Evolutionary conservation across 92 coral and sea anemone genomes (phyloP), one percentile per base, ranked within the genome.

Genomic region (Pocillopora grandis): DNA sequence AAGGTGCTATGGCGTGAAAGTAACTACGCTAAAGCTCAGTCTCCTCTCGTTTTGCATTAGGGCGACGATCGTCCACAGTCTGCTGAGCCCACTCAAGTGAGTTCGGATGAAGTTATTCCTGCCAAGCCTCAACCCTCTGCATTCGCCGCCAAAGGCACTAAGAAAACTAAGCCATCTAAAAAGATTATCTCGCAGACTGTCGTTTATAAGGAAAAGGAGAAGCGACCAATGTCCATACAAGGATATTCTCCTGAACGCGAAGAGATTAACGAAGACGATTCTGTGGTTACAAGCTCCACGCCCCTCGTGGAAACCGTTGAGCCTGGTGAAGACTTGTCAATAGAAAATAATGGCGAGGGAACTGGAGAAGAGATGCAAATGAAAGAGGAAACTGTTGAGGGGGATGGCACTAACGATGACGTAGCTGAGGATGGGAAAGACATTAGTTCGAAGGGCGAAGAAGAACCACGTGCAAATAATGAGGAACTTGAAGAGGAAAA

Each of bases 151-250:
- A 87, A 77, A 76, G 75, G 88, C 18, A 80, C 65, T 10, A 87
- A 67, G 74, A 88, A 76, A 82, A 8, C 79, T 49, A 88, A 82
- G 35, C 85, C 93, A 2, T 86, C 96, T 36, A 88, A 86, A 59
- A 84, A 55, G 57, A 83, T 92, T 9, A 79, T 90, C 9, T 90
- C 96, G 12, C 89, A 88, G 59, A 93, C 80, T 36, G 90, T 90
- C 56, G 77, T 90, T 23, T 82, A 87, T 37, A 79, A 79, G 68
- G 80, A 66, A 64, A 86, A 79, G 49, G 62, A 58, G 15, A 72
- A 36, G 16, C n/a, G 71, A 56, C 48, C 62, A 15, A 64, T 66
- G 21, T 58, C 83, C 2, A 42, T 75, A 72, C 49, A 20, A 18
- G 48, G 76, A 35, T 42, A 76, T 12, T 69, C 81, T 27, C 49